A percentile compares a stretch with the other conserved stretches of the same genome.
These are phyloP conservation scores for Pelecanus crispus DNA, from an alignment of 2,113 vertebrate species.

Conservation along the genomic window DNA sequence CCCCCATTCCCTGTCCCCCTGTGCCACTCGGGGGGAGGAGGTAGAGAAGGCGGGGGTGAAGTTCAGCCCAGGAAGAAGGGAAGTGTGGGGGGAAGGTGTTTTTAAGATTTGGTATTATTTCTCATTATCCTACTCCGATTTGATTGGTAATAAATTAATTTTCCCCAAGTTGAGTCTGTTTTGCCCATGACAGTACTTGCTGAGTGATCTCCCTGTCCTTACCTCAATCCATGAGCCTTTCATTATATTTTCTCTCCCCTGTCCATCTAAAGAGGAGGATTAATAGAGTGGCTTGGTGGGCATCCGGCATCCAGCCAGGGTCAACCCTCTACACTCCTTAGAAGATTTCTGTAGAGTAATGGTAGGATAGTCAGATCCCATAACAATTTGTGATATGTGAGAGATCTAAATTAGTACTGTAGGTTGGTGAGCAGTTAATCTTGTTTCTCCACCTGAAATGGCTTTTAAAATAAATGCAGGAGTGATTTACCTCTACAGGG, in stretches of 20 bases:
- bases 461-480: neutral
- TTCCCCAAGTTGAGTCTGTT: rapidly evolving
- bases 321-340: neutral
- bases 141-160: neutral
- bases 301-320: rapidly evolving
- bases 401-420: neutral
- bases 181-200: rapidly evolving
- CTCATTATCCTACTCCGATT: neutral
- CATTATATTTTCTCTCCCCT: neutral
- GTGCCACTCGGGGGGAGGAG: rapidly evolving
- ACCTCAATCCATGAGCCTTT: neutral
- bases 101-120: neutral
- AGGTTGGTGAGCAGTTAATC: neutral
- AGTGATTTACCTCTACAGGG: neutral
- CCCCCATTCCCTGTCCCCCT: rapidly evolving
- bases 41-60: neutral
- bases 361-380: neutral
- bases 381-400: neutral
- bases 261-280: neutral
- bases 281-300: neutral
- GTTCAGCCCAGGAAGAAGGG: neutral
- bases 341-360: neutral
- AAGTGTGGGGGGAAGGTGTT: neutral
- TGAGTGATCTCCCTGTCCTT: neutral
- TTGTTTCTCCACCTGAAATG: neutral